phyloP scores from a whole-genome alignment of 2,797 vertebrate genomes.

The Cossypha polioptera region DNA sequence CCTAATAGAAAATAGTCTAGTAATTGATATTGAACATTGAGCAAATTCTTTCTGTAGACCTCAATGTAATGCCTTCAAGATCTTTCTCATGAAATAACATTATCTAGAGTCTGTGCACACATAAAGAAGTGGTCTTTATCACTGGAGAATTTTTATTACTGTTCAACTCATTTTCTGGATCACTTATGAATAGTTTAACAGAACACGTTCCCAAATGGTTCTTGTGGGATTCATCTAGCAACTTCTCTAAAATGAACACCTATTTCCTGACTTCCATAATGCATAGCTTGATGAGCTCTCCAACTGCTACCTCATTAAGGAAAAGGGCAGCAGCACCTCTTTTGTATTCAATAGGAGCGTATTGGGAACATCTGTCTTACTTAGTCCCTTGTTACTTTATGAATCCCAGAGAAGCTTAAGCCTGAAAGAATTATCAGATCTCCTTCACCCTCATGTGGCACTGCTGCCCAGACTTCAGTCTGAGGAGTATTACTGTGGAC shows the following conservation, averaged over 20 bases:
- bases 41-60: background rate
- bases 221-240: slow-evolving; percentile 14
- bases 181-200: slow-evolving; percentile 24
- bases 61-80: background rate
- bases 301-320: background rate
- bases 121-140: background rate
- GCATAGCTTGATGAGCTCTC: background rate
- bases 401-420: background rate
- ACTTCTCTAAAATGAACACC: background rate
- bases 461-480: background rate
- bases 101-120: background rate
- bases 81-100: background rate
- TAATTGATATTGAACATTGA: background rate
- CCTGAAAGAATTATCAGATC: background rate
- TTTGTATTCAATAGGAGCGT: background rate
- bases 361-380: background rate
- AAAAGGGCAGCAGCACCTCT: background rate
- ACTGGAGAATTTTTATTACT: background rate
- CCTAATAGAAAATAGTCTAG: background rate
- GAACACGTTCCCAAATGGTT: background rate
- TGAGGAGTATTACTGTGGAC: background rate
- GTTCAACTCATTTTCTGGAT: slow-evolving; percentile 22
- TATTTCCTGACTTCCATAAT: background rate
- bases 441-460: rapidly evolving
- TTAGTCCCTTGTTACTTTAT: background rate